Evolutionary conservation across 2,113 vertebrate species (phyloP).

Genomic region (Danio rerio): DNA sequence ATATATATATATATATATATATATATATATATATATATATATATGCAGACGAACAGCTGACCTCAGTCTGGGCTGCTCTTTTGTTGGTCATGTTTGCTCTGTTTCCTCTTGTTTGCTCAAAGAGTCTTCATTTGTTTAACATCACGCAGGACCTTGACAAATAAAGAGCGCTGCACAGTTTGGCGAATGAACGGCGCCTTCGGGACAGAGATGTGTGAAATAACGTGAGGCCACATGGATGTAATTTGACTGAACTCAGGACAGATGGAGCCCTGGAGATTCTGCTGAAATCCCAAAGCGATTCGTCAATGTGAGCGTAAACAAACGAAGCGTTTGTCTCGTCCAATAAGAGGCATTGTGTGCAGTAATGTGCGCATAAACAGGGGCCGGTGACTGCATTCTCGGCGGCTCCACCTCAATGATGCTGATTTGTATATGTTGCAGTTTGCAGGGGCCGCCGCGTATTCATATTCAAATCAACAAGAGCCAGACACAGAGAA

Average conservation of each 20-base stretch:
- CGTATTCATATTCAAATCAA: slow-evolving; percentile 82
- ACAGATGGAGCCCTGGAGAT: slow-evolving; percentile 3
- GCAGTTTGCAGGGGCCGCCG: slow-evolving; percentile 74
- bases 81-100: slow-evolving; percentile 57
- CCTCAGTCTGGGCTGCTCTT: slow-evolving; percentile 53
- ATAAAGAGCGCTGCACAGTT: slow-evolving; percentile 61
- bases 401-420: slow-evolving; percentile 46
- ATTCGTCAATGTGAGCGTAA: slow-evolving; percentile 30
- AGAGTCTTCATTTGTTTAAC: slow-evolving; percentile 77
- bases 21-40: too few relatives aligned
- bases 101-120: slow-evolving; percentile 58
- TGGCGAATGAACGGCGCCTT: too few relatives aligned
- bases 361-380: slow-evolving; percentile 4
- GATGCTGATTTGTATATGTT: slow-evolving; percentile 80
- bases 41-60: too few relatives aligned
- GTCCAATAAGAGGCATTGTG: slow-evolving; percentile 21
- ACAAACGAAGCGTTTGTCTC: slow-evolving; percentile 8
- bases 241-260: slow-evolving; percentile 7
- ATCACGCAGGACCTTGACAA: slow-evolving; percentile 75
- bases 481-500: slow-evolving; percentile 57
- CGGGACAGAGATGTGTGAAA: background rate
- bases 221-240: background rate
- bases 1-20: too few relatives aligned
- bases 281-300: background rate
- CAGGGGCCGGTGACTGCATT: slow-evolving; percentile 23